Evolutionary conservation across 2,113 vertebrate species (phyloP).

Genomic region (Dunckerocampus dactyliophorus): DNA sequence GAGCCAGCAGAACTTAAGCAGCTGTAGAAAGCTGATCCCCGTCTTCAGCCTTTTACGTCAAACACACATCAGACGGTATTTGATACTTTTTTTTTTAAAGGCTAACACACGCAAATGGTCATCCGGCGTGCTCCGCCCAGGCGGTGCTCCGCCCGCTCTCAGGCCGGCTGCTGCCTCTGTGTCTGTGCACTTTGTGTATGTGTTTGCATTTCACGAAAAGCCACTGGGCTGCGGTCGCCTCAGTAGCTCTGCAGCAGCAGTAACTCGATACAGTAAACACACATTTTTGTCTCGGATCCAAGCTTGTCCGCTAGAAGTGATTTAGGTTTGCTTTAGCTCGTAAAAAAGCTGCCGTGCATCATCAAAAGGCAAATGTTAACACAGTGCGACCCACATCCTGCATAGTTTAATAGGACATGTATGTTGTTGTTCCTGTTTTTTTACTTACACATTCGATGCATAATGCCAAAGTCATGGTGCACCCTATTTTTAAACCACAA

Average conservation of each 20-base stretch:
- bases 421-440: background rate
- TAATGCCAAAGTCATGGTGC: slow-evolving; percentile 8
- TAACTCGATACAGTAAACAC: slow-evolving; percentile 64
- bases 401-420: background rate
- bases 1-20: slow-evolving; percentile 5
- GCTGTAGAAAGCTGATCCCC: slow-evolving; percentile 5
- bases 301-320: slow-evolving; percentile 55
- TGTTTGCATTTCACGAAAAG: slow-evolving; percentile 40
- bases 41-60: slow-evolving; percentile 25
- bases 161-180: slow-evolving; percentile 27
- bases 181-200: slow-evolving; percentile 20
- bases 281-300: slow-evolving; percentile 68
- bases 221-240: slow-evolving; percentile 54
- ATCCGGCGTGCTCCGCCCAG: slow-evolving; percentile 41
- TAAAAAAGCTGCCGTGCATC: slow-evolving; percentile 47
- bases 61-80: slow-evolving; percentile 33
- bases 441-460: background rate
- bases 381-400: slow-evolving; percentile 23
- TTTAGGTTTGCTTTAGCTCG: slow-evolving; percentile 54
- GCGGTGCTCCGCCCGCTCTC: slow-evolving; percentile 37
- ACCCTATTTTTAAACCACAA: slow-evolving; percentile 7
- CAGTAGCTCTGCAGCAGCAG: slow-evolving; percentile 60
- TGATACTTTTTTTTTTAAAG: slow-evolving; percentile 15
- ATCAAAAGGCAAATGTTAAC: slow-evolving; percentile 51
- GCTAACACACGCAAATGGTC: slow-evolving; percentile 42